Evolutionary conservation across 2,888 invertebrate species (phyloP).

Genomic region (Philereme vetulata): DNA sequence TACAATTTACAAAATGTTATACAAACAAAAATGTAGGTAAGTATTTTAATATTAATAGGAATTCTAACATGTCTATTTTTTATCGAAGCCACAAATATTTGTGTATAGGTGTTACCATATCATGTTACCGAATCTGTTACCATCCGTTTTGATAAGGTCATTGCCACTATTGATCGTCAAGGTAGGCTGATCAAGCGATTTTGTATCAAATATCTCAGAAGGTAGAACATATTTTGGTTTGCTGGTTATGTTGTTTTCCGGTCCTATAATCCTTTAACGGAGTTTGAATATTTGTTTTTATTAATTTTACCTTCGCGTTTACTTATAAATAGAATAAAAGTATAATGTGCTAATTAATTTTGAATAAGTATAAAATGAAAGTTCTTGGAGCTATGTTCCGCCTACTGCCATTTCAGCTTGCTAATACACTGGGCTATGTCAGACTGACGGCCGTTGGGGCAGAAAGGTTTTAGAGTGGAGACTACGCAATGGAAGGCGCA

Average conservation of each 20-base stretch:
- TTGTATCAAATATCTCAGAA: background rate
- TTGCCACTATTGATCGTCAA: constrained; percentile 27
- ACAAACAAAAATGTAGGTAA: no score
- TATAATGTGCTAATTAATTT: constrained; percentile 16
- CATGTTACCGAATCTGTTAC: constrained; percentile 30
- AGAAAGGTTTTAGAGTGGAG: no score
- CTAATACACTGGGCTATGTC: no score
- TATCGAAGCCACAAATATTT: constrained; percentile 23
- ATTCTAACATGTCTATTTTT: constrained; percentile 4
- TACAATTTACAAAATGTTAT: no score
- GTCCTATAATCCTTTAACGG: constrained; percentile 28
- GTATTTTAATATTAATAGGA: no score
- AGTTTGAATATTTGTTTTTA: constrained; percentile 19
- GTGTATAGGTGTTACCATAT: constrained; percentile 26
- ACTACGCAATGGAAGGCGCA: no score
- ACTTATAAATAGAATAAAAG: constrained; percentile 13
- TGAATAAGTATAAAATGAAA: background rate
- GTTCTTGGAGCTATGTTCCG: no score
- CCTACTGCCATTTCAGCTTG: no score
- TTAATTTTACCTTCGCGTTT: constrained; percentile 11
- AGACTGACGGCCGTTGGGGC: no score
- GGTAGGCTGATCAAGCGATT: constrained; percentile 1
- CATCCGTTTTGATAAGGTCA: constrained; percentile 31
- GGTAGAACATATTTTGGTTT: constrained; percentile 1
- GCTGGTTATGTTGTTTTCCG: constrained; percentile 5